These are phyloP conservation scores for Tetramorium bicarinatum DNA, from an alignment of 2,888 invertebrate species.

Conservation along the genomic window DNA sequence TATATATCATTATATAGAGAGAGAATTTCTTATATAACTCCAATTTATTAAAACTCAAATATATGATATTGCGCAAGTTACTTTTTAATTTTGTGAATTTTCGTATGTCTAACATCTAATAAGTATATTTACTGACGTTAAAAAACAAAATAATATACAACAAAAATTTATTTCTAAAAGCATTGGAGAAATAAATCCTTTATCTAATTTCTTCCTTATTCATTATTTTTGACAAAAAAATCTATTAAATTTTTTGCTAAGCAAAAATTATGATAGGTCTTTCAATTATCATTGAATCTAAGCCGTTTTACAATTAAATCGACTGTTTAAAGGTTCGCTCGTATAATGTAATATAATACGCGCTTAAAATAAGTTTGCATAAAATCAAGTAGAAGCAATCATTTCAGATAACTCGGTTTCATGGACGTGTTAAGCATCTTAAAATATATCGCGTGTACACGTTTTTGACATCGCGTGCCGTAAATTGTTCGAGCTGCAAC, in stretches of 20 bases:
- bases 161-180: not conserved
- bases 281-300: conserved; percentile 6
- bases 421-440: not conserved
- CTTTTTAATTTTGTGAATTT: not conserved
- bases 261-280: not conserved
- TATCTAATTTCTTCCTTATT: not conserved
- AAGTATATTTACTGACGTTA: not conserved
- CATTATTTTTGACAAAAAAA: not conserved
- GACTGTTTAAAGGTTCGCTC: not conserved
- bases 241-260: not conserved
- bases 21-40: not conserved
- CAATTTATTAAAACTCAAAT: not conserved
- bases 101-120: not conserved
- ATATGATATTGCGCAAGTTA: not conserved
- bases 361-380: not conserved
- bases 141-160: not conserved
- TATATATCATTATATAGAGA: not conserved
- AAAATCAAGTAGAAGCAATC: not conserved
- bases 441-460: not conserved
- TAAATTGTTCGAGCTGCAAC: not conserved
- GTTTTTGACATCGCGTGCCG: not conserved
- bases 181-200: not conserved
- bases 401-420: conserved; percentile 7
- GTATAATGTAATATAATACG: not conserved
- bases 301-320: not conserved